phyloP scores from a whole-genome alignment of 2,888 invertebrate species.

The Busseola fusca region DNA sequence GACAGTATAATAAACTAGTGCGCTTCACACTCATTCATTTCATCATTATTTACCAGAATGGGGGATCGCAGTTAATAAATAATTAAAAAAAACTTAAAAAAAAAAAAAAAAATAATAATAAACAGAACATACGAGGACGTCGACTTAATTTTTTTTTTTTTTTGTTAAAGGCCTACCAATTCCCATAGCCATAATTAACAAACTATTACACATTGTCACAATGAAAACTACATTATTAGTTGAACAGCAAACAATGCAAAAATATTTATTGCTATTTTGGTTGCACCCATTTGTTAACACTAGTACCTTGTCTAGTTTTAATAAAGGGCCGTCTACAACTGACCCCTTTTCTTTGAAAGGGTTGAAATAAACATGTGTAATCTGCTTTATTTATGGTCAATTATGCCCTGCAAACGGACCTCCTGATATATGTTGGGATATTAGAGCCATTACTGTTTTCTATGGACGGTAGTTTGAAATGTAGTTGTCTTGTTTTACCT shows the following conservation, averaged over 20 bases:
- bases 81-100: too few relatives aligned
- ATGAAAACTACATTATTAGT: conserved; percentile 52
- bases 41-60: too few relatives aligned
- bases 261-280: conserved; percentile 61
- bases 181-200: conserved; percentile 49
- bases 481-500: conserved; percentile 73
- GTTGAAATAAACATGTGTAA: conserved; percentile 83
- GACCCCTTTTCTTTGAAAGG: conserved; percentile 71
- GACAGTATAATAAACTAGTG: too few relatives aligned
- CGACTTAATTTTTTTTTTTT: neutral
- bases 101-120: too few relatives aligned
- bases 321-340: conserved; percentile 47
- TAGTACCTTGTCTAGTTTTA: conserved; percentile 56
- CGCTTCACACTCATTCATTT: too few relatives aligned
- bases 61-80: too few relatives aligned
- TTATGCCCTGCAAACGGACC: conserved; percentile 82
- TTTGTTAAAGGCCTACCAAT: conserved; percentile 6
- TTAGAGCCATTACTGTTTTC: conserved; percentile 74
- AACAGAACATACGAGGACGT: neutral
- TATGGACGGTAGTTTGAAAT: conserved; percentile 72
- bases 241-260: conserved; percentile 50
- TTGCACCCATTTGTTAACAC: conserved; percentile 65
- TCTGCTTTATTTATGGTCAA: conserved; percentile 87
- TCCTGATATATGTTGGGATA: conserved; percentile 76
- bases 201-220: conserved; percentile 38